Percentiles rank a stretch among this genome's conserved stretches.
These are phyloP conservation scores for Ambastaia sidthimunki DNA, from an alignment of 2,797 vertebrate genomes.

Conservation along the genomic window DNA sequence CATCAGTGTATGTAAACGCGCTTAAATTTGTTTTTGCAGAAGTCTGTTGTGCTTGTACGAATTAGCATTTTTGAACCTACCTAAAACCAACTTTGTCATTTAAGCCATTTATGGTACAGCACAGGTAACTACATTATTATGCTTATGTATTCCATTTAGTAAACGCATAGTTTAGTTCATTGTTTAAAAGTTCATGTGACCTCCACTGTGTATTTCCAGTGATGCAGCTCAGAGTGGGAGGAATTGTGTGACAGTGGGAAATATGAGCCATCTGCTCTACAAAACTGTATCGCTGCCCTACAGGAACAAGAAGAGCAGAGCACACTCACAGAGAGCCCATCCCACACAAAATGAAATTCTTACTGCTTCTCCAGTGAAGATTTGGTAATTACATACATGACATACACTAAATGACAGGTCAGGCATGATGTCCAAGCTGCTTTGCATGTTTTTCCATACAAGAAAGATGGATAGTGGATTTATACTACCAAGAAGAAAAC, in stretches of 20 bases:
- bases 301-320: slow-evolving; percentile 77
- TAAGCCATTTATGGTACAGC: background rate
- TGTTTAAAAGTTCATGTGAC: background rate
- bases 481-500: background rate
- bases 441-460: no score
- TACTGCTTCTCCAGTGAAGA: background rate
- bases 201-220: slow-evolving; percentile 68
- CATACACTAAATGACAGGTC: background rate
- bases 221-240: slow-evolving; percentile 86
- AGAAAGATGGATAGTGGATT: background rate
- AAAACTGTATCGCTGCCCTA: slow-evolving; percentile 69
- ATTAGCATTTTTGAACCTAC: background rate
- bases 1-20: slow-evolving; percentile 34
- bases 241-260: slow-evolving; percentile 78
- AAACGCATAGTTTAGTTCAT: background rate
- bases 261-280: slow-evolving; percentile 62
- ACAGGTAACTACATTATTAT: background rate
- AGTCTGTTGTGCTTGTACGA: background rate
- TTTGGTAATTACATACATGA: background rate
- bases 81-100: slow-evolving; percentile 13
- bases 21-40: slow-evolving; percentile 32
- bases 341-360: slow-evolving; percentile 74
- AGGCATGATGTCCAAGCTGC: background rate
- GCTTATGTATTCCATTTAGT: background rate
- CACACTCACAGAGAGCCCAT: slow-evolving; percentile 70